These are phyloP conservation scores for Halcyon leucocephala DNA, from an alignment of 2,797 vertebrate species.

Conservation along the genomic window DNA sequence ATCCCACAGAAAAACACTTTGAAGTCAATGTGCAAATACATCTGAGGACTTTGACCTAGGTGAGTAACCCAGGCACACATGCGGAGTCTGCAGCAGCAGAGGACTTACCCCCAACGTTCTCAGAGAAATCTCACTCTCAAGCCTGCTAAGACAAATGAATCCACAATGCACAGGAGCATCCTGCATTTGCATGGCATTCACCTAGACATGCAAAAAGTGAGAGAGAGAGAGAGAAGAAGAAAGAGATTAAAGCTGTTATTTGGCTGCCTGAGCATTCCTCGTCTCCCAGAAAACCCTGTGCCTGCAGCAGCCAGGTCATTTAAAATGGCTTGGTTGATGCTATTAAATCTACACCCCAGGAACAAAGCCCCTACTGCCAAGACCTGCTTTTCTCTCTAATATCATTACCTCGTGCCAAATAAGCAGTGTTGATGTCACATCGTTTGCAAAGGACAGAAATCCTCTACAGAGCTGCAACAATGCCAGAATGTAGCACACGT, in stretches of 20 bases:
- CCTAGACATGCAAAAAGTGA: not conserved
- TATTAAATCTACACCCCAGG: not conserved
- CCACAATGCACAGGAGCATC: not conserved
- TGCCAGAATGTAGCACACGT: not conserved
- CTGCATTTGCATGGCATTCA: not conserved
- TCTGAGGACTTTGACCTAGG: not conserved
- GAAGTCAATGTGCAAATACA: not conserved
- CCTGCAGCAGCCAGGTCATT: not conserved
- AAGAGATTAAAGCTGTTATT: not conserved
- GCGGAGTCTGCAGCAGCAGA: not conserved
- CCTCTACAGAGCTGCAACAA: not conserved
- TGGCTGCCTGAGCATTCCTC: not conserved
- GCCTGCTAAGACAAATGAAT: not conserved
- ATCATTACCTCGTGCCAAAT: not conserved
- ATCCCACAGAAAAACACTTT: not conserved
- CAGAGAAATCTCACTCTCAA: not conserved
- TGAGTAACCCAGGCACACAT: not conserved
- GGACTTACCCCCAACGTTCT: fast-evolving
- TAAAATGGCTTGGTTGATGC: not conserved
- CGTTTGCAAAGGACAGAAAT: constrained; percentile 17
- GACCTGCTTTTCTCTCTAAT: not conserved
- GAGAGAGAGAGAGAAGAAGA: not conserved
- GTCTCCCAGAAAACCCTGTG: not conserved
- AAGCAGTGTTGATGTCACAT: not conserved
- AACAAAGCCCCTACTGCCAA: not conserved